Evolutionary conservation across 64 coral and sea anemone genomes (phyloP), one percentile per base, ranked within the genome.

Genomic region (Actinia equina): DNA sequence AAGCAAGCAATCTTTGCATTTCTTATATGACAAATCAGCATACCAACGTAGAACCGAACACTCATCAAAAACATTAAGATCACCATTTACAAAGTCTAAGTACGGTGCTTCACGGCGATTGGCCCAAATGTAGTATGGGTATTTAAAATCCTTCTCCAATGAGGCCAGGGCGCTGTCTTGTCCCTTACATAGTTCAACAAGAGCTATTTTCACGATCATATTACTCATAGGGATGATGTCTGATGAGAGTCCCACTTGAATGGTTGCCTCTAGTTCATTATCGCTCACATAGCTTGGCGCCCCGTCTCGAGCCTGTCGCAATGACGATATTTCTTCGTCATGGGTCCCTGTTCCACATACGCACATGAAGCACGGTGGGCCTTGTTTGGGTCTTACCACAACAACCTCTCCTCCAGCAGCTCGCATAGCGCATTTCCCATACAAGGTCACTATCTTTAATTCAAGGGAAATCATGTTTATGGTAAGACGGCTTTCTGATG

Each of bases 401-500:
- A 92, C 44, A n/a, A 95, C 90, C n/a, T 95, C 89, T 22, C 94
- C 94, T 20, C 94, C 94, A 13, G 94, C 89, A 60, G 94, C 94
- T 44, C 94, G 87, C 10, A 62, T 55, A 1, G 89, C 59, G 67
- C 94, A 95, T 82, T 91, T 89, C 0, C 89, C 94, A 86, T 89
- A 95, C 43, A 95, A 71, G 0, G 94, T 83, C 0, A 90, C 59
- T n/a, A 92, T 89, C 26, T 87, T 79, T 46, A 86, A 69, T 27
- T 95, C 94, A 2, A 95, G 77, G 4, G 94, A 88, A 46, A 95
- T 59, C 22, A 61, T 82, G 25, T 95, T 95, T 22, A 95, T 95
- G 69, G 89, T 95, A 5, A 86, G 45, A 42, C 94, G 87, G 67
- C 94, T 95, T 2, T 78, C 86, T 53, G 82, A 82, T 55, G 91